These are phyloP conservation scores for Oreochromis aureus DNA, from an alignment of 2,113 vertebrate species.

Conservation along the genomic window DNA sequence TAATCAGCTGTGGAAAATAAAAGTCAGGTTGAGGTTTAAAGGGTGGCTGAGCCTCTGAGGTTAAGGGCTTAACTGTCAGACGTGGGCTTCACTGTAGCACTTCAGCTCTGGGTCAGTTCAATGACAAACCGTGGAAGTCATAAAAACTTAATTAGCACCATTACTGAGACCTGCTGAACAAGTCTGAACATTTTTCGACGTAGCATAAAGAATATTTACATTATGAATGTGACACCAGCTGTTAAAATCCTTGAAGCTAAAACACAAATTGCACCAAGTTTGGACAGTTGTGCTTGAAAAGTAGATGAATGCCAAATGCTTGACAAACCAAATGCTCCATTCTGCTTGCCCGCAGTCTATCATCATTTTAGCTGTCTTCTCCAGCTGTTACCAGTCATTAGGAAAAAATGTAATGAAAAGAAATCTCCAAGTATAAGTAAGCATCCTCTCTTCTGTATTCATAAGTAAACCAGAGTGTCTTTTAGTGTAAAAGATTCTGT, in stretches of 20 bases:
- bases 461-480: background rate
- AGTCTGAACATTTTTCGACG: background rate
- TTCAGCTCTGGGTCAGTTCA: background rate
- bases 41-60: background rate
- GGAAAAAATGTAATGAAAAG: background rate
- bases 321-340: background rate
- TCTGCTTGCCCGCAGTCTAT: slow-evolving; percentile 13
- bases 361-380: slow-evolving; percentile 1
- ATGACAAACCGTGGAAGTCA: background rate
- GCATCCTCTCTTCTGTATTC: background rate
- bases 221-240: background rate
- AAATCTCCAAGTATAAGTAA: background rate
- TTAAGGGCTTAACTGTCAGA: background rate
- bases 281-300: background rate
- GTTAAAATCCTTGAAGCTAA: background rate
- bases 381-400: slow-evolving; percentile 9
- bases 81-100: background rate
- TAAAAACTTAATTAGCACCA: background rate
- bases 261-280: background rate
- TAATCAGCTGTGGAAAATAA: slow-evolving; percentile 28
- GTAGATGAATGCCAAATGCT: background rate
- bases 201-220: background rate
- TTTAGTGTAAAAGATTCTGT: background rate
- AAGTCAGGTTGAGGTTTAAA: slow-evolving; percentile 10
- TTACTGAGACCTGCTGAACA: background rate